phyloP scores from a whole-genome alignment of 2,797 vertebrate species.

The Sebastes itinus region DNA sequence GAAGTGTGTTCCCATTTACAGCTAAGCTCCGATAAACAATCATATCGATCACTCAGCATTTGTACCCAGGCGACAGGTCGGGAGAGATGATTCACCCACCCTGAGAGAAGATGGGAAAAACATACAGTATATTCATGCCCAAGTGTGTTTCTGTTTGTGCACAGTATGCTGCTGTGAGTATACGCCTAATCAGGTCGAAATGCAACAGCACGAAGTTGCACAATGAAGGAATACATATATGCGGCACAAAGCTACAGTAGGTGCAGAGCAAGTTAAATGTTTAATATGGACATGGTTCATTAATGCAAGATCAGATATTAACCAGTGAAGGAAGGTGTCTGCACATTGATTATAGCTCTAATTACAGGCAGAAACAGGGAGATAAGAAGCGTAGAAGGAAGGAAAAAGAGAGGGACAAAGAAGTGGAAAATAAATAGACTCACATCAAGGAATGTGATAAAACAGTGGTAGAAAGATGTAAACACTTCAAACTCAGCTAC shows the following conservation, averaged over 20 bases:
- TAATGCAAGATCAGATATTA: slow-evolving; percentile 6
- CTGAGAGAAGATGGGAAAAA: neutral
- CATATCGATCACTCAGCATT: slow-evolving; percentile 2
- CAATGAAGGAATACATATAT: neutral
- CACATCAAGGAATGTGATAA: neutral
- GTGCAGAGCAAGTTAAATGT: neutral
- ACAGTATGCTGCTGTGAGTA: neutral
- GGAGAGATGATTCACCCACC: neutral
- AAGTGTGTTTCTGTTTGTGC: neutral
- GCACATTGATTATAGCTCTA: neutral
- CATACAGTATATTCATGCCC: neutral
- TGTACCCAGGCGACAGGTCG: neutral
- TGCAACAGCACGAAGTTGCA: neutral
- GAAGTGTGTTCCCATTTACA: neutral
- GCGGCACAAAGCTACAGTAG: neutral
- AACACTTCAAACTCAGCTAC: neutral
- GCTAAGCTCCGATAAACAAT: slow-evolving; percentile 10
- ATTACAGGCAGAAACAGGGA: neutral
- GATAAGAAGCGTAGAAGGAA: neutral
- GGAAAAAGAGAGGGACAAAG: neutral
- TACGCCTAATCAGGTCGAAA: neutral
- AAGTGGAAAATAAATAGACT: neutral
- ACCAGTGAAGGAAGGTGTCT: neutral
- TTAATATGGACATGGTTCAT: slow-evolving; percentile 1
- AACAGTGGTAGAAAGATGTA: neutral